Evolutionary conservation across 1,140 invertebrate genomes (phyloP), one percentile per base, ranked within the genome.

Genomic region (Drosophila triauraria): DNA sequence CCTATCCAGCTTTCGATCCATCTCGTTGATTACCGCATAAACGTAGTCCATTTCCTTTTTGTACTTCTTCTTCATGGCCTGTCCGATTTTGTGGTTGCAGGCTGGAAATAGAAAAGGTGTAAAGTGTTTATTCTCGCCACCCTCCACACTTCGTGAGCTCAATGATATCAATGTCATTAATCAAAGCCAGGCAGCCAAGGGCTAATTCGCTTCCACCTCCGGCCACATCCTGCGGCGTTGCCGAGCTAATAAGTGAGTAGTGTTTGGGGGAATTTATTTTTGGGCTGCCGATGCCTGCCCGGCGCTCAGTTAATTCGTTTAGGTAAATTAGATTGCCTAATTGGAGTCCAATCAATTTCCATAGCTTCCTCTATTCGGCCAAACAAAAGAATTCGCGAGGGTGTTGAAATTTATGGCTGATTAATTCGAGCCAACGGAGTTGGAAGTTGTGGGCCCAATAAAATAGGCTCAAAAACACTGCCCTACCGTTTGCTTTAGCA

Each of bases 1-100:
- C 44, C 97, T 94, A 77, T 97, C 96, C 20, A 99, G 93, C 91
- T 97, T 97, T 48, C 97, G 95, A 80, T 97, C 97, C 94, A 99
- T 96, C 93, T 99, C 98, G 78, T 96, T 98, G 93, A 99, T 98
- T 32, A 98, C 97, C 0, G 96, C 96, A 78, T 98, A 97, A 27
- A 98, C 97, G 77, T 98, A 97, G 83, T 99, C 97, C 97, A 99
- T 99, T 94, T 99, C 97, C 50, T 97, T 94, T 69, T 96, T 96
- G 85, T 98, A 99, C 87, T 98, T 98, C 80, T 97, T 97, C 87
- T 98, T 97, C 94, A 99, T 96, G 1, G 96, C 97, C 93, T 97
- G 96, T 15, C 98, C 98, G 76, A 96, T 98, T 95, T 95, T 96
- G 91, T 94, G 95, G 54, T 95, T 96, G 43, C 95, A 95, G 74